phyloP scores from a whole-genome alignment of 1,140 invertebrate genomes.

The Lamellibrachia luymesi region DNA sequence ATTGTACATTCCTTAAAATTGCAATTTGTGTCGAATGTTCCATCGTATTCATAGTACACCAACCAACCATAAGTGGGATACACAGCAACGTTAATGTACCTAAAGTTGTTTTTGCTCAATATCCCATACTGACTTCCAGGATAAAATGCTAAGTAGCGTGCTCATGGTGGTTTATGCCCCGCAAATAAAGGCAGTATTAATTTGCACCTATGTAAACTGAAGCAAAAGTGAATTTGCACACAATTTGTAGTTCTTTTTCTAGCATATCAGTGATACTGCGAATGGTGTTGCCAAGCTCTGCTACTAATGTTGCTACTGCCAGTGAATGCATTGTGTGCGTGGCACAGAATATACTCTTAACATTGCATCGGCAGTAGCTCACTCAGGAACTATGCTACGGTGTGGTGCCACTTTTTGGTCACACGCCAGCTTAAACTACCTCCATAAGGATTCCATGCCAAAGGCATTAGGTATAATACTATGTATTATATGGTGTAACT shows the following conservation, averaged over 20 bases:
- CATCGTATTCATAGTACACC: background rate
- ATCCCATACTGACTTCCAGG: background rate
- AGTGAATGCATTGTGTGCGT: background rate
- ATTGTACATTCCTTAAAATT: background rate
- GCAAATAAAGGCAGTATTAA: constrained; percentile 5
- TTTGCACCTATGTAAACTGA: background rate
- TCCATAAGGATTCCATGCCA: constrained; percentile 4
- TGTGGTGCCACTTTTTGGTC: constrained; percentile 3
- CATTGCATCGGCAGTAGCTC: background rate
- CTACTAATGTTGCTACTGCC: background rate
- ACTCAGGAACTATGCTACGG: constrained; percentile 3
- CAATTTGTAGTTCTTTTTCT: background rate
- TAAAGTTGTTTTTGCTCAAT: constrained; percentile 1
- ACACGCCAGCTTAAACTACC: background rate
- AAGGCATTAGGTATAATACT: constrained; percentile 1
- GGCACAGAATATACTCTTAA: background rate
- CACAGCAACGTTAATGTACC: background rate
- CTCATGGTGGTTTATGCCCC: background rate
- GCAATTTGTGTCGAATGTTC: background rate
- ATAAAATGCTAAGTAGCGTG: background rate
- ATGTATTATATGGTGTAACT: background rate
- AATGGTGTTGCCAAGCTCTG: background rate
- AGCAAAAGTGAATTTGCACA: constrained; percentile 5
- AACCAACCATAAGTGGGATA: background rate
- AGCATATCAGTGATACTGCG: background rate